Percentiles rank a stretch among this genome's conserved stretches.
Evolutionary conservation across 2,888 invertebrate species (phyloP).

Genomic region (Tupiocoris notatus): DNA sequence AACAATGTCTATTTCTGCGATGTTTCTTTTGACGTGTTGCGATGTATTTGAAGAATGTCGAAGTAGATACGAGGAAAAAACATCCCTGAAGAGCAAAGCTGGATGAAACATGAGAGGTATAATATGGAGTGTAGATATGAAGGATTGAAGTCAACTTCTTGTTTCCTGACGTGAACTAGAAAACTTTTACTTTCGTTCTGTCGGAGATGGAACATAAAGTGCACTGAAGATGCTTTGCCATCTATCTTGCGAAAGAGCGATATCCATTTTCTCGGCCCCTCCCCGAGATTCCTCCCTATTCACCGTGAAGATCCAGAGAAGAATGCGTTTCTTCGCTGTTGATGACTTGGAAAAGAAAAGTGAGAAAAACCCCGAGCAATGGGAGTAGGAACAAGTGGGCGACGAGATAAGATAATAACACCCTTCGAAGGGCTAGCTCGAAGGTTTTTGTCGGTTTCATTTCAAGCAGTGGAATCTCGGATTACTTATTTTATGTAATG

Average conservation of each 20-base stretch:
- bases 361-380: not conserved
- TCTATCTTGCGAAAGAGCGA: not conserved
- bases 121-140: no score
- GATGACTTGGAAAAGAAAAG: not conserved
- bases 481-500: not conserved
- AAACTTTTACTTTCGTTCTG: not conserved
- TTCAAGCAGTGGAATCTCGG: not conserved
- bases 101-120: no score
- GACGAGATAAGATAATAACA: not conserved
- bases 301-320: not conserved
- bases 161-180: no score
- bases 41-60: no score
- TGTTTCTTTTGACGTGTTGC: no score
- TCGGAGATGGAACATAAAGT: not conserved
- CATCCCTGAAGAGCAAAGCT: no score
- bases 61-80: no score
- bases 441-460: not conserved
- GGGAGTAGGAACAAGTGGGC: not conserved
- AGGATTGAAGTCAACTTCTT: no score
- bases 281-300: no score
- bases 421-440: not conserved
- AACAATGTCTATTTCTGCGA: no score
- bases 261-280: not conserved
- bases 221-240: not conserved
- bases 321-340: not conserved